phyloP scores from a whole-genome alignment of 2,888 invertebrate genomes.

The Hymenopus coronatus region DNA sequence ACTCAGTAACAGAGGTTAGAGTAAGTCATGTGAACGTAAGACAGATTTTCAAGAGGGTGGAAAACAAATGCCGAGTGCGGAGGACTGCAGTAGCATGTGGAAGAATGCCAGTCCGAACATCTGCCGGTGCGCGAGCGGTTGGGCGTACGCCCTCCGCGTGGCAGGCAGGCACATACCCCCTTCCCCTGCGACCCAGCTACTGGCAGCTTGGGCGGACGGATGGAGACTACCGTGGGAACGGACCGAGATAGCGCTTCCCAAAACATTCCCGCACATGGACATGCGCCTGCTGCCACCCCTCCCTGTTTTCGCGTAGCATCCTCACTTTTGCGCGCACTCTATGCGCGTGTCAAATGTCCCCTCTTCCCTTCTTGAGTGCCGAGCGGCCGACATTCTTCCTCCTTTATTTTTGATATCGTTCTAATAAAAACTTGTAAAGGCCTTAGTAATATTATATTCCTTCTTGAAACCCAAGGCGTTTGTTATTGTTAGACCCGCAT shows the following conservation, averaged over 20 bases:
- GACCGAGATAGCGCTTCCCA: conserved; percentile 22
- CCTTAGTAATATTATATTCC: neutral
- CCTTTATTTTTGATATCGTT: neutral
- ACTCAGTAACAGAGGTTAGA: too few relatives aligned
- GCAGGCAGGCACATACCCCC: neutral
- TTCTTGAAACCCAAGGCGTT: neutral
- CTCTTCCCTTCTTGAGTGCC: neutral
- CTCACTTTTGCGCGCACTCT: conserved; percentile 21
- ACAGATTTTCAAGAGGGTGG: too few relatives aligned
- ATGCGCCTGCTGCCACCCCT: neutral
- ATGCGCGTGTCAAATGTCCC: neutral
- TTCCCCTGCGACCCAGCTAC: neutral
- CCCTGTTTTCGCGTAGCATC: conserved; percentile 7
- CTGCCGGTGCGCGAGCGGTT: neutral
- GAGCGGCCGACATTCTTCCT: neutral
- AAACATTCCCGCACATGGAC: conserved; percentile 22
- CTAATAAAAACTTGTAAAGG: neutral
- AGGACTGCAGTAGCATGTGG: neutral
- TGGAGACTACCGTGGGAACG: conserved; percentile 23
- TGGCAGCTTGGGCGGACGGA: neutral
- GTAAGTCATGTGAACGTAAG: too few relatives aligned
- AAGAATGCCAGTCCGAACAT: neutral
- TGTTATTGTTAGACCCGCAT: neutral
- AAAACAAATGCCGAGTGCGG: neutral
- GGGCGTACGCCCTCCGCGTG: conserved; percentile 19